These are phyloP conservation scores for Corythaeola cristata DNA, from an alignment of 2,113 vertebrate genomes.

Conservation along the genomic window DNA sequence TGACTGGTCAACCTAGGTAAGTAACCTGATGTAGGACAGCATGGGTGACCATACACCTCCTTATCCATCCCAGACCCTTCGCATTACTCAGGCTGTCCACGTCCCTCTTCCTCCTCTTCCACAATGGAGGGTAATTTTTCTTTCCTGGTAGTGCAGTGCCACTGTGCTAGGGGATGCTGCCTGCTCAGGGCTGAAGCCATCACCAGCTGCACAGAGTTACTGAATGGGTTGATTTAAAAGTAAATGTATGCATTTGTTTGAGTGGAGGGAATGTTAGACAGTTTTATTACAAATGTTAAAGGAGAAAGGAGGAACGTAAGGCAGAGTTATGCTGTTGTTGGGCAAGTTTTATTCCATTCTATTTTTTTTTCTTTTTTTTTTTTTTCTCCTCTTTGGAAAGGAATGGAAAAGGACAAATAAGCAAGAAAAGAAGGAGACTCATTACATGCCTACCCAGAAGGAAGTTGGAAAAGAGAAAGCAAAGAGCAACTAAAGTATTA, in stretches of 20 bases:
- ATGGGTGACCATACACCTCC: not conserved
- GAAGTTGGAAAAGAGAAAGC: not conserved
- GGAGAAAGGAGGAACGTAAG: not conserved
- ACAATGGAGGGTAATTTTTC: not conserved
- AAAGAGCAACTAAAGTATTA: not conserved
- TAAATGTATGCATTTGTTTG: not conserved
- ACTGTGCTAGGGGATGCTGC: not conserved
- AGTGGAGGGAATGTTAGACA: not conserved
- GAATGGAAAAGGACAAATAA: not conserved
- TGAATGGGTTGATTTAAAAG: not conserved
- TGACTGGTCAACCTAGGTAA: not conserved
- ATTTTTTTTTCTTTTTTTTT: too few relatives aligned
- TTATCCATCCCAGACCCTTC: not conserved
- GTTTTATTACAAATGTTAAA: not conserved
- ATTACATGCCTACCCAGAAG: not conserved
- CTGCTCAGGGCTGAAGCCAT: not conserved
- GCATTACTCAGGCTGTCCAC: accelerated
- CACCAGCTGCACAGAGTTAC: not conserved
- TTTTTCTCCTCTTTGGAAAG: not conserved
- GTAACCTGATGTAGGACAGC: not conserved
- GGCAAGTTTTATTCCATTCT: not conserved
- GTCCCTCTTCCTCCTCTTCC: not conserved
- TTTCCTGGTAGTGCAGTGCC: accelerated
- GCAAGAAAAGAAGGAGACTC: not conserved
- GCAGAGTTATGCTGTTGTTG: not conserved